phyloP scores from a whole-genome alignment of 2,888 invertebrate genomes.

The Polydrusus pterygomalis region DNA sequence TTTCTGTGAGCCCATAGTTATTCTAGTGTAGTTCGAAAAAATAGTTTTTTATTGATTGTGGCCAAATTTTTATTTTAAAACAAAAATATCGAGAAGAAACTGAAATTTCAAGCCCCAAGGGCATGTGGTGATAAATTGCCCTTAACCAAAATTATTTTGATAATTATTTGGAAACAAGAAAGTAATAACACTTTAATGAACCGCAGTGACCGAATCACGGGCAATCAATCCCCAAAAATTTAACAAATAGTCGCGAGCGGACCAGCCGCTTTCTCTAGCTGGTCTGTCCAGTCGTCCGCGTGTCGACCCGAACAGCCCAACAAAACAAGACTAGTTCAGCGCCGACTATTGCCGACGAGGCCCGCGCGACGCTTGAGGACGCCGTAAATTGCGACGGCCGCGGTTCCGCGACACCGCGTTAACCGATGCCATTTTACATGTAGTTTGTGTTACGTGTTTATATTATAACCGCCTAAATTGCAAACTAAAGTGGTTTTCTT shows the following conservation, averaged over 20 bases:
- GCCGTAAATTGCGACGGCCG: constrained; percentile 41
- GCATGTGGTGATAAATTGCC: too few species aligned
- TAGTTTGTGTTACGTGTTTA: constrained; percentile 26
- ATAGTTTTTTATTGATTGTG: too few species aligned
- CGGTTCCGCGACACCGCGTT: constrained; percentile 16
- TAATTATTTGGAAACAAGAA: neutral
- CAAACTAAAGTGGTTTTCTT: neutral
- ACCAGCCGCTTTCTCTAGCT: constrained; percentile 38
- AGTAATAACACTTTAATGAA: neutral
- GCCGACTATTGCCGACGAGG: constrained; percentile 50
- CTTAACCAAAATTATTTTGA: neutral
- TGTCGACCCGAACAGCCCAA: constrained; percentile 13
- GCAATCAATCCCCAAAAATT: constrained; percentile 37
- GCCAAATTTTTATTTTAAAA: too few species aligned
- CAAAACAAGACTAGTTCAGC: constrained; percentile 30
- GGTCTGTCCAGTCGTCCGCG: constrained; percentile 16
- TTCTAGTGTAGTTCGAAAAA: too few species aligned
- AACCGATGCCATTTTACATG: constrained; percentile 1
- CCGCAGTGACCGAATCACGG: constrained; percentile 25
- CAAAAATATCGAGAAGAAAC: too few species aligned
- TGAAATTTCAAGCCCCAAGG: too few species aligned
- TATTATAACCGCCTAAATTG: constrained; percentile 13
- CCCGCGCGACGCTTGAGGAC: constrained; percentile 42
- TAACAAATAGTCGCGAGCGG: constrained; percentile 22
- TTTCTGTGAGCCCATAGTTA: too few species aligned